These are phyloP conservation scores for Scaptodrosophila lebanonensis DNA, from an alignment of 1,140 invertebrate species.

Conservation along the genomic window DNA sequence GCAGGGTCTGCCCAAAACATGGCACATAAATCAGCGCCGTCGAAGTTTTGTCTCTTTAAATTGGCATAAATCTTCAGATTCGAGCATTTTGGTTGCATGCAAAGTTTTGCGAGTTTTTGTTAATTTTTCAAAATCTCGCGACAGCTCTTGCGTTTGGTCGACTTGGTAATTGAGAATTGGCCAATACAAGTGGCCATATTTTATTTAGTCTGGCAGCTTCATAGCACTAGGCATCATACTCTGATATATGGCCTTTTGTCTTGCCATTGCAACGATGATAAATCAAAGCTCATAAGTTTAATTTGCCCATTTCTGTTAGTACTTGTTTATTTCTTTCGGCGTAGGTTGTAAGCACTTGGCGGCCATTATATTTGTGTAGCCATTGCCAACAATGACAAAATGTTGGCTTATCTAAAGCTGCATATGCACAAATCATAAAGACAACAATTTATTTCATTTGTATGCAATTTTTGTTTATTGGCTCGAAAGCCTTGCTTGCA, in stretches of 20 bases:
- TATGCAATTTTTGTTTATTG: conserved; percentile 51
- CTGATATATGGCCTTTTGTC: conserved; percentile 49
- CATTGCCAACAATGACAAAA: conserved; percentile 7
- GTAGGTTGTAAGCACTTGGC: conserved; percentile 20
- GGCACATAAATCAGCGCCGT: conserved; percentile 57
- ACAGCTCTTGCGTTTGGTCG: conserved; percentile 48
- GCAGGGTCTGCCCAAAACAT: conserved; percentile 22
- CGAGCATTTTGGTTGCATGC: conserved; percentile 15
- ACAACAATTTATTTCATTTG: conserved; percentile 23
- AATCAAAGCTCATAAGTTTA: conserved; percentile 56
- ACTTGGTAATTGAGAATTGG: conserved; percentile 66
- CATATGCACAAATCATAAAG: conserved; percentile 55
- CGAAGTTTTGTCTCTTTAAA: conserved; percentile 48
- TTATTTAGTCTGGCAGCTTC: conserved; percentile 62
- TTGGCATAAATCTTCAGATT: conserved; percentile 60
- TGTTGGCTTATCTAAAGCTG: conserved; percentile 21
- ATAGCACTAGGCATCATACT: conserved; percentile 52
- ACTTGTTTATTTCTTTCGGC: conserved; percentile 13
- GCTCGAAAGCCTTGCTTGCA: too few species aligned
- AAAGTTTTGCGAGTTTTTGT: conserved; percentile 20
- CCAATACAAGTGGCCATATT: conserved; percentile 61
- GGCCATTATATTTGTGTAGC: conserved; percentile 37
- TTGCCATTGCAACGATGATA: conserved; percentile 40
- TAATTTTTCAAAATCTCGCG: conserved; percentile 71
- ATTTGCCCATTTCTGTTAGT: conserved; percentile 26